These are phyloP conservation scores for Hylaeus volcanicus DNA, from an alignment of 1,140 invertebrate species.

Conservation along the genomic window DNA sequence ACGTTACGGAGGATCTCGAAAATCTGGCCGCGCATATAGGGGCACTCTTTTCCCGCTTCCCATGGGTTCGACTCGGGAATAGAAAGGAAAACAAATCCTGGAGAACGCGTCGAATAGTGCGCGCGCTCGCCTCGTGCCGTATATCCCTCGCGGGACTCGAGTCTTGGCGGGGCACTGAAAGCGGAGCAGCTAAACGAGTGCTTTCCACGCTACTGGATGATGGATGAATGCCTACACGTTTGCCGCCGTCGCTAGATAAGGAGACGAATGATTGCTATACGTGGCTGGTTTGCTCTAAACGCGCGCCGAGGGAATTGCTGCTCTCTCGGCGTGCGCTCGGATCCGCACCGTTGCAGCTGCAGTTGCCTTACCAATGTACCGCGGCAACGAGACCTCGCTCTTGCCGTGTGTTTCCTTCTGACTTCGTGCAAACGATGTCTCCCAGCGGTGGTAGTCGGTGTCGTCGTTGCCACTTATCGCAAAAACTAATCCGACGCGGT, in stretches of 20 bases:
- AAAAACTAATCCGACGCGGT: conserved; percentile 62
- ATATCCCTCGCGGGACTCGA: conserved; percentile 47
- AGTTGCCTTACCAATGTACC: conserved; percentile 19
- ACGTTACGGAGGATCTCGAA: too few relatives aligned
- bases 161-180: conserved; percentile 32
- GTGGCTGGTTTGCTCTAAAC: conserved; percentile 62
- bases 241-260: conserved; percentile 67
- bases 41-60: neutral
- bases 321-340: conserved; percentile 6
- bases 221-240: conserved; percentile 69
- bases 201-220: conserved; percentile 72
- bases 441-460: conserved; percentile 41
- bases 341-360: conserved; percentile 7
- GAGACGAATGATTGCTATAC: conserved; percentile 65
- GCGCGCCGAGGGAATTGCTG: conserved; percentile 57
- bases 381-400: conserved; percentile 17
- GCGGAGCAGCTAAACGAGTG: conserved; percentile 57
- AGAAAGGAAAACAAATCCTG: neutral
- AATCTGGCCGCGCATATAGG: neutral
- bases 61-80: conserved; percentile 1
- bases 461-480: conserved; percentile 66
- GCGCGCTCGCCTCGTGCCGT: conserved; percentile 48
- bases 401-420: conserved; percentile 7
- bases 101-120: neutral
- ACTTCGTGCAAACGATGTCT: conserved; percentile 34